These are phyloP conservation scores for Muschampia plurimacula DNA, from an alignment of 2,888 invertebrate species.

Conservation along the genomic window DNA sequence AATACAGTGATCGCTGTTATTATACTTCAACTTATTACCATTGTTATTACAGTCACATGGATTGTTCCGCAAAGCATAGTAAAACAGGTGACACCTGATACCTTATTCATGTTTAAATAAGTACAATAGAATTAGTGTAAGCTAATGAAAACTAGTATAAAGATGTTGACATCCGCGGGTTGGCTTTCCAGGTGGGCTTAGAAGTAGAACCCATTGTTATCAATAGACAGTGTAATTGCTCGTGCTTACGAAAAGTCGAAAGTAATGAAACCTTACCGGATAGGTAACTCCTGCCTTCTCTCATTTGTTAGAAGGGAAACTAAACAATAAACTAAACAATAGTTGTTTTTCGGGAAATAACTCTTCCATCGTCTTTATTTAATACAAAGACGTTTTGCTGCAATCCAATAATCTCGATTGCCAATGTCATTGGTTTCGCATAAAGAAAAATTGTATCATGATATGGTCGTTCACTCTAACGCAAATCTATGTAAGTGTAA, in stretches of 20 bases:
- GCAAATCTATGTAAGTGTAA: neutral
- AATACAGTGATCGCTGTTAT: conserved; percentile 44
- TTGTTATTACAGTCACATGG: conserved; percentile 25
- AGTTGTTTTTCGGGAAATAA: conserved; percentile 5
- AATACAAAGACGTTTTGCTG: conserved; percentile 26
- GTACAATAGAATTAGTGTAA: neutral
- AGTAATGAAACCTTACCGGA: neutral
- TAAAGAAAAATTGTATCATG: neutral
- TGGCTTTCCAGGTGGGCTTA: neutral
- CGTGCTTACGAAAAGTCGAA: neutral
- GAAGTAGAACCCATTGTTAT: neutral
- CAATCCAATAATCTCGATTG: conserved; percentile 9
- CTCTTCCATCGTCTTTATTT: conserved; percentile 14
- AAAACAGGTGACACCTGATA: conserved; percentile 21
- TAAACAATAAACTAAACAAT: too few relatives aligned
- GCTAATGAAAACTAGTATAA: neutral
- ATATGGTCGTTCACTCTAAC: neutral
- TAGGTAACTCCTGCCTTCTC: too few relatives aligned
- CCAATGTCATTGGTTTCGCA: conserved; percentile 9
- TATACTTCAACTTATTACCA: conserved; percentile 59
- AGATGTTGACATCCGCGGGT: neutral
- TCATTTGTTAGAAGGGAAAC: neutral
- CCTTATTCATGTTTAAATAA: conserved; percentile 6
- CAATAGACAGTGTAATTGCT: neutral
- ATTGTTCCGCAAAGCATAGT: conserved; percentile 15